Evolutionary conservation across 2,797 vertebrate species (phyloP).

Genomic region (Typhlichthys subterraneus): DNA sequence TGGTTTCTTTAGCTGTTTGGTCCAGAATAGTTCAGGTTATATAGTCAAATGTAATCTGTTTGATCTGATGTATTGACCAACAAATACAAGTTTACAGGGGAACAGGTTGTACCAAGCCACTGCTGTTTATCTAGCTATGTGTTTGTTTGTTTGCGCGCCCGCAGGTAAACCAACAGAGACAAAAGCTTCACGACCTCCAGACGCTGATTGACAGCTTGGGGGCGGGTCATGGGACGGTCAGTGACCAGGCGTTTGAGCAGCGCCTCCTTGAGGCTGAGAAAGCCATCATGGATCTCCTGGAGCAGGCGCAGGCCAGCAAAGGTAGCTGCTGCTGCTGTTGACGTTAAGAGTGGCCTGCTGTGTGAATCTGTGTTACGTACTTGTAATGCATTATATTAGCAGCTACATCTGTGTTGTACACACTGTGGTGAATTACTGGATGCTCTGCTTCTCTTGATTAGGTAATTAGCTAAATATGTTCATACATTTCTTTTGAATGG

Average conservation of each 20-base stretch:
- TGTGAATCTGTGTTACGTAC: too few species aligned
- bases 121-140: neutral
- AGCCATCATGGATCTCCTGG: slow-evolving; percentile 86
- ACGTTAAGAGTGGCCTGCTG: neutral
- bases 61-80: too few species aligned
- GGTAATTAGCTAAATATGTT: too few species aligned
- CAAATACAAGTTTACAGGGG: too few species aligned
- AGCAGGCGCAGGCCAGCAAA: slow-evolving; percentile 90
- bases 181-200: slow-evolving; percentile 90
- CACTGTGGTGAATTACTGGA: too few species aligned
- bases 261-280: slow-evolving; percentile 89
- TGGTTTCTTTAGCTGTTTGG: neutral
- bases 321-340: slow-evolving; percentile 67
- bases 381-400: too few species aligned
- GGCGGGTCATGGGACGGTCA: slow-evolving; percentile 83
- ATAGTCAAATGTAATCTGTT: neutral
- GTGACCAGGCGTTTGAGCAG: slow-evolving; percentile 91
- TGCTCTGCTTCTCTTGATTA: too few species aligned
- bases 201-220: slow-evolving; percentile 88
- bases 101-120: too few species aligned
- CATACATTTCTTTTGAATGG: too few species aligned
- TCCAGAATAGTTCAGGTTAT: neutral
- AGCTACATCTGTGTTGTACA: too few species aligned
- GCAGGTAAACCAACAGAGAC: slow-evolving; percentile 91
- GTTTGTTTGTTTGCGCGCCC: neutral